Base-by-base conservation (phyloP, 2,888 invertebrate genomes). In the Drosophila quasianomalipes region DNA sequence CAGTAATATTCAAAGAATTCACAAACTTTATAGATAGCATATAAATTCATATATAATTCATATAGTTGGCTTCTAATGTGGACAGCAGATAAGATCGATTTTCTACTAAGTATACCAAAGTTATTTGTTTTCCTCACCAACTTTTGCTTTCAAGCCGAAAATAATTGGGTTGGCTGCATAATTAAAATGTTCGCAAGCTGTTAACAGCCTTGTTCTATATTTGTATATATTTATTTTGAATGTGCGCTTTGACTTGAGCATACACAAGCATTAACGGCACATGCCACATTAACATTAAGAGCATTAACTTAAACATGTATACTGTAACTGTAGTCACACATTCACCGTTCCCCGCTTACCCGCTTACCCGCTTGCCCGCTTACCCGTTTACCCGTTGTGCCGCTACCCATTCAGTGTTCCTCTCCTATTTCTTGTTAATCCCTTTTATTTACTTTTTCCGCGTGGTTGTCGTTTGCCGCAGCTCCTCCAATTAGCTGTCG, bases 401-500 rank as follows among this genome's bases (percentile, higher is more conserved):
- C 10, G 4, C n/a, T 41, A 0, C 10, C 9, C 39, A 3, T 4
- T 39, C 37, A 28, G 26, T 26, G 9, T 26, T 12, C 7, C n/a
- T 19, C 33, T 30, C 7, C 10, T 3, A 51, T 53, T 53, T 30
- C 19, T 37, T 37, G 26, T 19, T 22, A 58, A 54, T 59, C 9
- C 26, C 16, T 31, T 39, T 60, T 44, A 62, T 60, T 69, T 55
- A 30, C n/a, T 31, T 41, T 55, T 51, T 35, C 1, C 7, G 53
- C 26, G 12, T 28, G 26, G 10, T 12, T 74, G 31, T 47, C 22
- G 19, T 10, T 31, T 39, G 37, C 9, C 31, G 31, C 37, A 31
- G 47, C n/a, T 26, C 30, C 52, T 28, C 3, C 33, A 66, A 69
- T 66, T 65, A 67, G 64, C 74, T 58, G 64, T 61, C 57, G 35